Conservation (phyloP, 2,797 vertebrate species). For the Spinus pinus region DNA sequence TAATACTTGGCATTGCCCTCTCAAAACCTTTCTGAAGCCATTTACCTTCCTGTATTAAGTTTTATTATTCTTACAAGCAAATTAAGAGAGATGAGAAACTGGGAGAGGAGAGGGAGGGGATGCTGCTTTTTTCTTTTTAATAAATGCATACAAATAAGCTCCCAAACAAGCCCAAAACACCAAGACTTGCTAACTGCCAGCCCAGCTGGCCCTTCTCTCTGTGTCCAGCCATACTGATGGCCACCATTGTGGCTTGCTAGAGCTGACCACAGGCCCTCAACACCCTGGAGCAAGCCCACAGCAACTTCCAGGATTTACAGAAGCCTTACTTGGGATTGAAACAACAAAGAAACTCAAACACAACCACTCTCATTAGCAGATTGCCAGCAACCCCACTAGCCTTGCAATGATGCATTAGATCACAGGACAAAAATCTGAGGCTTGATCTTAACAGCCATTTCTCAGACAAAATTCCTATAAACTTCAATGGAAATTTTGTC, state of each 20-base stretch:
- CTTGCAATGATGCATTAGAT: not conserved
- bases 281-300: not conserved
- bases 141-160: not conserved
- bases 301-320: not conserved
- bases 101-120: not conserved
- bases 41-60: not conserved
- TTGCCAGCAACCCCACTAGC: not conserved
- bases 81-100: not conserved
- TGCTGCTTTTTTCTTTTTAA: not conserved
- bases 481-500: not conserved
- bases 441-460: not conserved
- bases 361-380: not conserved
- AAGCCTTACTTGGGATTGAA: not conserved
- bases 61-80: not conserved
- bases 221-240: not conserved
- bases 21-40: not conserved
- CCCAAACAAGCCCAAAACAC: not conserved
- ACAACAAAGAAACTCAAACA: not conserved
- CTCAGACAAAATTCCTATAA: conserved; percentile 33
- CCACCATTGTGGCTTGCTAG: fast-evolving
- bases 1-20: not conserved
- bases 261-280: not conserved
- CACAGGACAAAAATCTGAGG: conserved; percentile 2
- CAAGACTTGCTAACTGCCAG: not conserved
- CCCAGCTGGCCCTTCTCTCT: not conserved